Conservation (phyloP, 2,888 invertebrate species). For the Oscheius sp. region DNA sequence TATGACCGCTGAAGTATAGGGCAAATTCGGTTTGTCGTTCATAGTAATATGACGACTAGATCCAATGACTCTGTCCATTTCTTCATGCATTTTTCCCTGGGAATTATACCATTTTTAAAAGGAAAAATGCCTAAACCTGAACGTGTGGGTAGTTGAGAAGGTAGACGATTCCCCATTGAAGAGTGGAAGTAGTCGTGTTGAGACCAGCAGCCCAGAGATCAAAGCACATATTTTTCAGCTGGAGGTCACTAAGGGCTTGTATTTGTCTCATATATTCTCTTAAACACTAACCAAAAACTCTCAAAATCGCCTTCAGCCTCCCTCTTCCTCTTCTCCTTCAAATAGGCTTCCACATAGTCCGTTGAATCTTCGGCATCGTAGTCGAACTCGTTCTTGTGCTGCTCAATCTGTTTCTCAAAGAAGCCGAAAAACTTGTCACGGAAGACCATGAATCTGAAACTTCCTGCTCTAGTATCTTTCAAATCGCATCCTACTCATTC, state of each 20-base stretch:
- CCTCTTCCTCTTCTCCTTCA: constrained; percentile 47
- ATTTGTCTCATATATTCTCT: not conserved
- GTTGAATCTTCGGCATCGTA: constrained; percentile 32
- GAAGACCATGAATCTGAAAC: constrained; percentile 35
- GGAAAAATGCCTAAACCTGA: constrained; percentile 16
- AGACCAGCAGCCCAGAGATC: constrained; percentile 61
- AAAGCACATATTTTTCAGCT: constrained; percentile 49
- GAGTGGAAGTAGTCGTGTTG: constrained; percentile 58
- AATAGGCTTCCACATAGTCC: constrained; percentile 49
- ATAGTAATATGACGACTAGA: constrained; percentile 48
- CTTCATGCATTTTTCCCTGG: constrained; percentile 54
- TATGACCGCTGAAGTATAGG: constrained; percentile 54
- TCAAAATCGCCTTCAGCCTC: constrained; percentile 40
- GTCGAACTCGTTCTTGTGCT: constrained; percentile 42
- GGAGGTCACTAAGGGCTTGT: constrained; percentile 8
- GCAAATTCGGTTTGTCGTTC: constrained; percentile 47
- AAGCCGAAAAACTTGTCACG: constrained; percentile 45
- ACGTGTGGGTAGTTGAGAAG: constrained; percentile 45
- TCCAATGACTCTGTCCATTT: constrained; percentile 53
- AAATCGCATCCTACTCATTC: not conserved
- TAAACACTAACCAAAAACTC: constrained; percentile 38
- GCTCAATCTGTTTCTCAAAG: constrained; percentile 47
- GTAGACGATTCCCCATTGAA: constrained; percentile 45
- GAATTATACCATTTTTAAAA: not conserved
- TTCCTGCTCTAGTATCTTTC: not conserved